phyloP scores from a whole-genome alignment of 37 sponge, comb jelly and placozoan genomes.

The Geodia barretti region DNA sequence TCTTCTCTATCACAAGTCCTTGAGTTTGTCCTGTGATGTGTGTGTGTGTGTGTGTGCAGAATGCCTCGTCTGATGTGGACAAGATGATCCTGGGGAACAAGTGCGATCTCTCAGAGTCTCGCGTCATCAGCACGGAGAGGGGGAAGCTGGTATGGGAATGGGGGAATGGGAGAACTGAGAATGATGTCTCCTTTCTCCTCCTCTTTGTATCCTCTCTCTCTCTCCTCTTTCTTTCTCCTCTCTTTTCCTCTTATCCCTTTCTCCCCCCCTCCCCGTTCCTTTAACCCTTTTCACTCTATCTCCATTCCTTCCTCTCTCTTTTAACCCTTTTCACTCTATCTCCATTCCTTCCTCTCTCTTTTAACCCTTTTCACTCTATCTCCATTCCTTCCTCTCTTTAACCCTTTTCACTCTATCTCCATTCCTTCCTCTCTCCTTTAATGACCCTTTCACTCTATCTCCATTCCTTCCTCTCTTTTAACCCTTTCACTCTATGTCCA shows the following conservation, averaged over 20 bases:
- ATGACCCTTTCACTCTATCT: not conserved
- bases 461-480: not conserved
- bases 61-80: slow-evolving; percentile 98
- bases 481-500: too few relatives aligned
- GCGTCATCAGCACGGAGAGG: slow-evolving; percentile 91
- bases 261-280: not conserved
- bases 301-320: not conserved
- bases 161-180: not conserved
- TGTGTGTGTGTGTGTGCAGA: slow-evolving; percentile 44
- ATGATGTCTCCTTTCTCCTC: not conserved
- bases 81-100: slow-evolving; percentile 99
- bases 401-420: not conserved
- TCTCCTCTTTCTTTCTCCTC: not conserved
- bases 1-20: too few relatives aligned
- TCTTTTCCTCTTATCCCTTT: not conserved
- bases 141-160: slow-evolving; percentile 73
- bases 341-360: not conserved
- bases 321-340: not conserved
- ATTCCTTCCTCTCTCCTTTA: not conserved
- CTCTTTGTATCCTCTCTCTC: not conserved
- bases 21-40: too few relatives aligned
- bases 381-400: not conserved
- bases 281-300: not conserved
- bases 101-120: slow-evolving; percentile 91
- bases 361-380: not conserved